Base-by-base conservation (phyloP, 2,797 vertebrate species). In the Falco biarmicus region DNA sequence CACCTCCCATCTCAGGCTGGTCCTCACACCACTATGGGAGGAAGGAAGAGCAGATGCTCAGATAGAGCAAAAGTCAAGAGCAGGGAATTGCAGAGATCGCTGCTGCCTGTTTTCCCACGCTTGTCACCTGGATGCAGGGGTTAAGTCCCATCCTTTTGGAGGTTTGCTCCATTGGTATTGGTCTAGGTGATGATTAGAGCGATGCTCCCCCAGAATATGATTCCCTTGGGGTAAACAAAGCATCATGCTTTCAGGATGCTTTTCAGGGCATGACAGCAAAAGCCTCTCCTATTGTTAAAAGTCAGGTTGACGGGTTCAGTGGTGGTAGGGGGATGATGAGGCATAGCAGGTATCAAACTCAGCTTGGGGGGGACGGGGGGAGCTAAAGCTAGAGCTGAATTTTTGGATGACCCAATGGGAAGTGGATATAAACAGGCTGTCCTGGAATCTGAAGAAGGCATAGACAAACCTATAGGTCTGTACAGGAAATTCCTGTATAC, bases 401-500 rank as follows among this genome's bases (percentile, higher is more conserved):
- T 94, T 94, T 84, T 65, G 31, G 45, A 68, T 69, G 60, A 28
- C 51, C 51, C 34, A 28, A 9, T 59, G 60, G 65, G 47, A 64
- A 37, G 14, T 80, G 68, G 39, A 15, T 83, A 25, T 56, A 31
- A 94, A 94, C 64, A 94, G 56, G 5, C 41, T 79, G 50, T 83
- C 56, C 78, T 50, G 59, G 51, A 57, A 25, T 25, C 74, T 90
- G 86, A 56, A 83, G 66, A 64, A 76, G 70, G 37, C 2, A 0
- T 4, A 43, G 87, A 34, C 47, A 87, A 77, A 84, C 73, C 64
- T 84, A 18, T 77, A 91, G 75, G 68, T 56, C 80, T 59, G 68
- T 32, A 24, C 82, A 94, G 91, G 93, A 94, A 96, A 88, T 95
- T 93, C 87, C 84, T 89, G 93, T 85, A 2, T 86, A 71, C 71